Evolutionary conservation across 2,113 vertebrate genomes (phyloP).

Genomic region (Myiozetetes cayanensis): DNA sequence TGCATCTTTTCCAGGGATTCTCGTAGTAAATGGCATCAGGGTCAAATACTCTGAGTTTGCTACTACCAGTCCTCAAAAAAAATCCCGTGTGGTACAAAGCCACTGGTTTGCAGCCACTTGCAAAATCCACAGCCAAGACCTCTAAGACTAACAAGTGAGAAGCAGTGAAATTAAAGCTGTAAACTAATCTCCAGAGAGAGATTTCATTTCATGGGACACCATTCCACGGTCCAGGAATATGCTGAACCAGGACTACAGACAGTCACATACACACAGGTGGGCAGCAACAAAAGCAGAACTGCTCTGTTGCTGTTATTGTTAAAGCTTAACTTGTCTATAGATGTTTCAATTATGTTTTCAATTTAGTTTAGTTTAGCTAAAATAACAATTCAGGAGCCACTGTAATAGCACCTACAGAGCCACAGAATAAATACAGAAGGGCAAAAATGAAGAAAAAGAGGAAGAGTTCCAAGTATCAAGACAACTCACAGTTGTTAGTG

Average conservation of each 20-base stretch:
- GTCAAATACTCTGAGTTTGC: neutral
- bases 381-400: neutral
- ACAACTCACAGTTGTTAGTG: neutral
- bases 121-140: neutral
- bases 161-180: neutral
- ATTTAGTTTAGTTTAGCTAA: neutral
- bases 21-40: neutral
- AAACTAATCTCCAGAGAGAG: neutral
- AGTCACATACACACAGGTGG: rapidly evolving
- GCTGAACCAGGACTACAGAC: neutral
- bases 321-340: neutral
- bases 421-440: neutral
- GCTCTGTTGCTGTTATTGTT: neutral
- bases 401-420: neutral
- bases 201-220: neutral
- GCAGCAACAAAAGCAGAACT: neutral
- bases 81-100: rapidly evolving
- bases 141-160: neutral
- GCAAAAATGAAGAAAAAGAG: neutral
- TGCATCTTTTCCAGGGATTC: neutral
- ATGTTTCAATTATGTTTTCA: neutral
- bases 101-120: neutral
- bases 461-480: neutral
- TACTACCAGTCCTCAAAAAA: neutral
- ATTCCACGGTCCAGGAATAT: neutral